phyloP scores from a whole-genome alignment of 2,797 vertebrate genomes.

The Micromesistius poutassou region DNA sequence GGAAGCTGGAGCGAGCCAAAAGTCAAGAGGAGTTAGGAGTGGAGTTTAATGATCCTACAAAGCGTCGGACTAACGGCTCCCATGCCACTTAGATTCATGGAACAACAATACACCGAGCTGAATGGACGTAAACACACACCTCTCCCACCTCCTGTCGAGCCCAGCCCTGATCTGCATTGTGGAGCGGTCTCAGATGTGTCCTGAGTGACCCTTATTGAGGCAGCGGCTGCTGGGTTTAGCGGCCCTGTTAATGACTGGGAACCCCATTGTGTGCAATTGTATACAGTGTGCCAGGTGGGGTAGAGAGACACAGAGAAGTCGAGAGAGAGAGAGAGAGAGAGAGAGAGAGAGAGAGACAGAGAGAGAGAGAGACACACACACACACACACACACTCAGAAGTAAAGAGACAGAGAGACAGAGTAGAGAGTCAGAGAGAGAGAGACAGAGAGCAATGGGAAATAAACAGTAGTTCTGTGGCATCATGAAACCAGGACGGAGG shows the following conservation, averaged over 20 bases:
- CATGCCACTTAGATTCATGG: not conserved
- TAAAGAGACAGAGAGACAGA: not conserved
- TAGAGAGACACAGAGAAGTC: not conserved
- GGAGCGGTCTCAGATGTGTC: not conserved
- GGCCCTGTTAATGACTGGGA: not conserved
- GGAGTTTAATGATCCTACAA: constrained; percentile 19
- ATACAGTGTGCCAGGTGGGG: not conserved
- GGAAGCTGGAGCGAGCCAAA: constrained; percentile 43
- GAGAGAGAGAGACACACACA: not conserved
- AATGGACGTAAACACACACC: not conserved
- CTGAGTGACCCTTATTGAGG: not conserved
- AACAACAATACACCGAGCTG: not conserved
- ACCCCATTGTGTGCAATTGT: too few species aligned
- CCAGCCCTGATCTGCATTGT: not conserved
- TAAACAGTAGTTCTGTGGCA: not conserved
- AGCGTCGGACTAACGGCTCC: not conserved
- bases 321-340: not conserved
- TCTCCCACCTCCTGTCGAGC: not conserved
- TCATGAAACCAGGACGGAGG: constrained; percentile 28
- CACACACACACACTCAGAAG: too few species aligned
- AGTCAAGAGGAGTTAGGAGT: constrained; percentile 44
- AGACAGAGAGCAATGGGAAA: not conserved
- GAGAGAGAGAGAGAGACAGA: not conserved
- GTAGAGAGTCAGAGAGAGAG: not conserved
- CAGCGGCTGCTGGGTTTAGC: not conserved